Evolutionary conservation across 2,888 invertebrate species (phyloP).

Genomic region (Apotomis betuletana): DNA sequence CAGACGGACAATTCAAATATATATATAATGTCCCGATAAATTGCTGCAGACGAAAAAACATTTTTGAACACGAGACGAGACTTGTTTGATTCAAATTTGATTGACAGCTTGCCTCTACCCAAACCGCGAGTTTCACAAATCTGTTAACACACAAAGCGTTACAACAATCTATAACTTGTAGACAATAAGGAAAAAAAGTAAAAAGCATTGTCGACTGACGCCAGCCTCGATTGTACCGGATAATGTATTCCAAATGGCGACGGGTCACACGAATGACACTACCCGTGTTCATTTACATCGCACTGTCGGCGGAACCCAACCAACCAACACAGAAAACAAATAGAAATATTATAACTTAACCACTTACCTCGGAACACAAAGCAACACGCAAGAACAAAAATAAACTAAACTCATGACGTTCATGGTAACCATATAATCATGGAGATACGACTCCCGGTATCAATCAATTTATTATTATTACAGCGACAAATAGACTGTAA

Average conservation of each 20-base stretch:
- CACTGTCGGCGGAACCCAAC: conserved; percentile 34
- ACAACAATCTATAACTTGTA: conserved; percentile 27
- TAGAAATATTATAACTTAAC: conserved; percentile 8
- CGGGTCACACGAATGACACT: conserved; percentile 70
- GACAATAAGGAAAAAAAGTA: conserved; percentile 31
- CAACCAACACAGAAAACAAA: conserved; percentile 30
- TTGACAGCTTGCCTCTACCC: conserved; percentile 24
- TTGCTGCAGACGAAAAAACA: not conserved
- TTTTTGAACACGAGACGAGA: not conserved
- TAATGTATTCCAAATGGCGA: conserved; percentile 72
- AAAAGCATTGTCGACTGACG: conserved; percentile 44
- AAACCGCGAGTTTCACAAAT: conserved; percentile 28
- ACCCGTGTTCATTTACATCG: conserved; percentile 55
- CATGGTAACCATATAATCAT: conserved; percentile 31
- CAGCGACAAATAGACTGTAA: conserved; percentile 39
- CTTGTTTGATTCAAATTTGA: conserved; percentile 2
- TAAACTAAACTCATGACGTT: not conserved
- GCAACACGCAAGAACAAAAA: conserved; percentile 5
- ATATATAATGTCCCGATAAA: conserved; percentile 3
- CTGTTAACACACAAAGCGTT: conserved; percentile 35
- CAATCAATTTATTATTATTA: conserved; percentile 13
- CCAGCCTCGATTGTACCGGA: conserved; percentile 58
- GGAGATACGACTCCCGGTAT: conserved; percentile 10
- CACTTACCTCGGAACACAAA: conserved; percentile 21
- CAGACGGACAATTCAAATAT: no score